These are phyloP conservation scores for Lutjanus argentimaculatus DNA, from an alignment of 2,797 vertebrate genomes.

Conservation along the genomic window DNA sequence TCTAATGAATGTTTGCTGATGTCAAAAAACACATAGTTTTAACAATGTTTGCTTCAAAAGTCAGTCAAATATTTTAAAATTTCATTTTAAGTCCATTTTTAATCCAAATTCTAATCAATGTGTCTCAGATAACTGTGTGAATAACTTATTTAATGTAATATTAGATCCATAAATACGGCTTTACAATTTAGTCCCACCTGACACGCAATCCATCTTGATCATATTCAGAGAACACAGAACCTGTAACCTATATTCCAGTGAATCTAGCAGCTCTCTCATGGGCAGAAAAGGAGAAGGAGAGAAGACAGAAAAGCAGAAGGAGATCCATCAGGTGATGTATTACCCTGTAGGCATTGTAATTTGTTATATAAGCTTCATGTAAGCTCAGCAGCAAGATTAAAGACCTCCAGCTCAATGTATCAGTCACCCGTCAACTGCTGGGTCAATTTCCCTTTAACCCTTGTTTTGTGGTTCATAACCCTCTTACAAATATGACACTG, in stretches of 20 bases:
- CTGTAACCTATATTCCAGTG: conserved; percentile 73
- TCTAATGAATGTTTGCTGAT: background rate
- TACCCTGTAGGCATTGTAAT: conserved; percentile 87
- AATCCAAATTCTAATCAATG: background rate
- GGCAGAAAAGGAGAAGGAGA: conserved; percentile 68
- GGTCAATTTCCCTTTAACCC: conserved; percentile 92
- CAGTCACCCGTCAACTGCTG: conserved; percentile 88
- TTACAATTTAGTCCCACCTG: conserved; percentile 52
- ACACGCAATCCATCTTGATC: conserved; percentile 73
- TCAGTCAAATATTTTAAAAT: background rate
- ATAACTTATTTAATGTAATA: conserved; percentile 37
- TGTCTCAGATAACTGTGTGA: conserved; percentile 9
- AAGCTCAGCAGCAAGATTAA: conserved; percentile 89
- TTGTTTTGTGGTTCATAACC: conserved; percentile 90
- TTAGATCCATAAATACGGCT: conserved; percentile 52
- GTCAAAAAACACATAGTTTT: background rate
- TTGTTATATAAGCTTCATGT: conserved; percentile 91
- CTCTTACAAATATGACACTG: conserved; percentile 87
- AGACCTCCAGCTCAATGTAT: conserved; percentile 89
- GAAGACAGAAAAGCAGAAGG: conserved; percentile 71
- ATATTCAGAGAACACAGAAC: conserved; percentile 70
- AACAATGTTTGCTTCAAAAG: background rate
- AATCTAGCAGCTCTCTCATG: conserved; percentile 64
- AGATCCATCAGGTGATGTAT: conserved; percentile 86
- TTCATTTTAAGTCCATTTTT: background rate